Evolutionary conservation across 2,797 vertebrate genomes (phyloP), one percentile per base, ranked within the genome.

Genomic region (Spatula versicolor): DNA sequence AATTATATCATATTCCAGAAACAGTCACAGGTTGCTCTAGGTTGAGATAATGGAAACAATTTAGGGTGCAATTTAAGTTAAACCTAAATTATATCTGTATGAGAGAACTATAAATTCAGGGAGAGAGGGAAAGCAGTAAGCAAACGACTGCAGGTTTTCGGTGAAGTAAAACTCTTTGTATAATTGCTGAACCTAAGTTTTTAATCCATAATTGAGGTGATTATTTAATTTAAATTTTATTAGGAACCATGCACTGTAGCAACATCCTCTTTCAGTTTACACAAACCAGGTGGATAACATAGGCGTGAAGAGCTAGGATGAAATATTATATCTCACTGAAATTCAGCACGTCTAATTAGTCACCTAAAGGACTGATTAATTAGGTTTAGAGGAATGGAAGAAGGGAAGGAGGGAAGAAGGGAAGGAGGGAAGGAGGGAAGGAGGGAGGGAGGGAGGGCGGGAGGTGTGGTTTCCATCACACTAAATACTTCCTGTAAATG

Each of bases 151-250:
- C 1, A 1, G 10, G 16, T 71, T 94, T 95, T 91, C 48, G 82
- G 13, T 71, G 87, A 93, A 90, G 68, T 28, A 67, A 56, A 88
- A 41, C 58, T 85, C 50, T 86, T 81, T 19, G 26, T 55, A 67
- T 81, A 92, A 94, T 79, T 96, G 84, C 81, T 92, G 72, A 96
- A 89, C 84, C 63, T 62, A 62, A 89, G 56, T 90, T 95, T 96
- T 88, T 96, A 92, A 92, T 96, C 82, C 90, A 54, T 92, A 96
- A 94, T 84, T 95, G 94, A 92, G 77, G 77, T 81, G 87, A 91
- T 95, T 92, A 90, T 68, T 95, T 96, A 92, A 95, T 95, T 95
- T 83, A 37, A 85, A 88, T 96, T 94, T 95, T 88, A 95, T 95
- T 90, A 97, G 72, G 83, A 95, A 69, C 16, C 55, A 55, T 72